Evolutionary conservation across 2,113 vertebrate species (phyloP).

Genomic region (Silurus glanis): DNA sequence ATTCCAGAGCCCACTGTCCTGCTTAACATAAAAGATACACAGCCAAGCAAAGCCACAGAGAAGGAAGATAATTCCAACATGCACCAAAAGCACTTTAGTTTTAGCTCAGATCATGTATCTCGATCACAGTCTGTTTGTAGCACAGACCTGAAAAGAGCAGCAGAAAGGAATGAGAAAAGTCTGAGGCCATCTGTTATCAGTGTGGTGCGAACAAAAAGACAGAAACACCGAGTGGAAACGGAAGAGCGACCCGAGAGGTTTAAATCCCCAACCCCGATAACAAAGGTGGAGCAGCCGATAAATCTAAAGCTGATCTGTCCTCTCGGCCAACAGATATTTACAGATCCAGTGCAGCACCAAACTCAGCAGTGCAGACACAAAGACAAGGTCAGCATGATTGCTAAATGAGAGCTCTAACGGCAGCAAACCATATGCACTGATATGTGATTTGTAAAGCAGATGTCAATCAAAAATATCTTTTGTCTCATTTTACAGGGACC

Average conservation of each 20-base stretch:
- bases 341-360: slow-evolving; percentile 48
- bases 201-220: slow-evolving; percentile 25
- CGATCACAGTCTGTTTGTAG: background rate
- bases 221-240: background rate
- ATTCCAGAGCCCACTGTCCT: background rate
- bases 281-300: slow-evolving; percentile 10
- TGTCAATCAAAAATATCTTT: background rate
- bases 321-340: slow-evolving; percentile 55
- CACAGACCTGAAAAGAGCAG: background rate
- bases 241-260: background rate
- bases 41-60: background rate
- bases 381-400: slow-evolving; percentile 49
- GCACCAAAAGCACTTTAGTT: slow-evolving; percentile 5
- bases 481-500: slow-evolving; percentile 50
- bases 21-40: background rate
- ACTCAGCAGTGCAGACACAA: slow-evolving; percentile 46
- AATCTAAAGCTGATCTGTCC: slow-evolving; percentile 43
- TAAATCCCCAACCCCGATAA: background rate
- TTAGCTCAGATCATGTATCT: slow-evolving; percentile 1
- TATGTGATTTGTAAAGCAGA: background rate
- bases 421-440: background rate
- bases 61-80: background rate
- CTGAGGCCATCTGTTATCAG: slow-evolving; percentile 41
- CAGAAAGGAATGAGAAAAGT: background rate
- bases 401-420: background rate